Base-by-base conservation (phyloP, 2,888 invertebrate genomes). In the Drosophila stalkeri region DNA sequence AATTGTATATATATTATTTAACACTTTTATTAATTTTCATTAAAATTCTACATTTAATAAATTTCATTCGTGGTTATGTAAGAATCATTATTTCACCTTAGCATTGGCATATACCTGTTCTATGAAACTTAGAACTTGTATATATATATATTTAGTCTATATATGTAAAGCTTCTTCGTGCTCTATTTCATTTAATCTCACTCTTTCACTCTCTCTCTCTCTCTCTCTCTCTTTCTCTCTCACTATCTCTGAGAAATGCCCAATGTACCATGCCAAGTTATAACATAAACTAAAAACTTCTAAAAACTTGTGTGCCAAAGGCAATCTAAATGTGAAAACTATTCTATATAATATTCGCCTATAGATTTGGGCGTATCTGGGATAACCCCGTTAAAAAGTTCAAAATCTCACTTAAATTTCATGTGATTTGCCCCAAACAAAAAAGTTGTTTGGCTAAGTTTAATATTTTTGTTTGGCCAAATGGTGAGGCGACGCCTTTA, bases 321-420 rank as follows among this genome's bases (percentile, higher is more conserved):
- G 14, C 46, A 55, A 60, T 59, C 23, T 39, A 49, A 20, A 64
- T 60, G 49, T 12, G 43, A 43, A n/a, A 63, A 20, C 27, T 49
- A 63, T 55, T 33, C 44, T n/a, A 63, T n/a, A 55, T 55, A 54
- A 46, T 41, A 23, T 4, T 51, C 39, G 16, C 12, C 27, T 12
- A 33, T 9, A 3, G 23, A 44, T 44, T 39, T 20, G 0, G 12
- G 18, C 62, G 31, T 41, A 43, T 23, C 46, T 49, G 16, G 2
- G 2, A 46, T 33, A 23, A 9, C 14, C 44, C 5, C 11, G 6
- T 14, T 27, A 6, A 47, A 37, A 52, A 70, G 79, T 74, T 77
- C 44, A 69, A 74, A 70, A 46, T 31, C 51, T 27, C 23, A 39
- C 63, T 79, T 65, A 46, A 61, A 63, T 74, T 77, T 74, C 20